phyloP scores from a whole-genome alignment of 2,113 vertebrate species.

The Passer domesticus region DNA sequence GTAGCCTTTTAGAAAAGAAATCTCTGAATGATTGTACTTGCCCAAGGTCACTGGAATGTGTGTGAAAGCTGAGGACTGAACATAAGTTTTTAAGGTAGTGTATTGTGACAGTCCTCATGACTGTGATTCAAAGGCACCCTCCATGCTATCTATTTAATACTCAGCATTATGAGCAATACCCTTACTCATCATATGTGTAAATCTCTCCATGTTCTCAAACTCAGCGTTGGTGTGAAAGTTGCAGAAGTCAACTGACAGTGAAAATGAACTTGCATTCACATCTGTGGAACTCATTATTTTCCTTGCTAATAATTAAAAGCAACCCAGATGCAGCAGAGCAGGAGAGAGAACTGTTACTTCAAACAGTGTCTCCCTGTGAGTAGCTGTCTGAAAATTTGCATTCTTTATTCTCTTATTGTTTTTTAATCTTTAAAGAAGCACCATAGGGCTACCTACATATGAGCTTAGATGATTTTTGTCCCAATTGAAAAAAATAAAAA shows the following conservation, averaged over 20 bases:
- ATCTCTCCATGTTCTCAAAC: not conserved
- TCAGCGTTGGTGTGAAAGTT: not conserved
- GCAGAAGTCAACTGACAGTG: not conserved
- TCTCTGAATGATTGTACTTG: not conserved
- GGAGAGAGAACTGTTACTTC: not conserved
- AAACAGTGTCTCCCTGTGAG: not conserved
- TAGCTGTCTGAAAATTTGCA: not conserved
- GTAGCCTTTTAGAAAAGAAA: not conserved
- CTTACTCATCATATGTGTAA: not conserved
- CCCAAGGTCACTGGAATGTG: not conserved
- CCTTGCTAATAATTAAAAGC: constrained; percentile 5
- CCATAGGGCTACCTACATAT: not conserved
- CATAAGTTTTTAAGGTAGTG: not conserved
- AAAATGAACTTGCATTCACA: not conserved
- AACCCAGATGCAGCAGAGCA: not conserved
- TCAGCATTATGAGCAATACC: not conserved
- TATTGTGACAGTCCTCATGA: not conserved
- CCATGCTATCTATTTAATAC: not conserved
- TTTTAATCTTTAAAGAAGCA: constrained; percentile 31
- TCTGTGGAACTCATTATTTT: not conserved
- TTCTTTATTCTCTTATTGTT: not conserved
- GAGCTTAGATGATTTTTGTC: not conserved
- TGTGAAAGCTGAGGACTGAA: not conserved
- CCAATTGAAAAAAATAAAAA: not conserved
- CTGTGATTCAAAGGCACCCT: not conserved